phyloP scores from a whole-genome alignment of 2,113 vertebrate genomes.

The Strigops habroptila region DNA sequence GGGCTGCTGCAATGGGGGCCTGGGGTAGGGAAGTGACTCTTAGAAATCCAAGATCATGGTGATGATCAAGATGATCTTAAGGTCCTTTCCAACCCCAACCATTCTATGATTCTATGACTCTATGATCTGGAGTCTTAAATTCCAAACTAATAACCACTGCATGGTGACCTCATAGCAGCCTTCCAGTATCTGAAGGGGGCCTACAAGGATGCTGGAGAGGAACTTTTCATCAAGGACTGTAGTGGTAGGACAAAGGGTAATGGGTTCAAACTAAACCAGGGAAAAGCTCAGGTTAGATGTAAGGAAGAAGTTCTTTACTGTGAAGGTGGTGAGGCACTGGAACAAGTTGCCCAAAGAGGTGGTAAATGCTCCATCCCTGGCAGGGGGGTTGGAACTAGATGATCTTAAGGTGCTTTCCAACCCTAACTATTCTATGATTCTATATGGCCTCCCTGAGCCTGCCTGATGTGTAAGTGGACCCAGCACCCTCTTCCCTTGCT shows the following conservation, averaged over 20 bases:
- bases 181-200: background rate
- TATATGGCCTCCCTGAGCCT: background rate
- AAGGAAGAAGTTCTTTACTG: background rate
- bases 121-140: background rate
- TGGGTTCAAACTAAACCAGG: background rate
- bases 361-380: background rate
- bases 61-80: background rate
- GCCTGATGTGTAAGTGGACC: background rate
- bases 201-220: background rate
- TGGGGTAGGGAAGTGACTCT: background rate
- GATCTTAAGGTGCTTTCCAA: background rate
- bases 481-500: background rate
- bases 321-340: background rate
- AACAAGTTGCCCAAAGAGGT: background rate
- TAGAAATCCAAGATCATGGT: background rate
- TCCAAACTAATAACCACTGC: background rate
- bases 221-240: background rate
- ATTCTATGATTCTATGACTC: background rate
- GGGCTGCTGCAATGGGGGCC: background rate
- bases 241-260: background rate
- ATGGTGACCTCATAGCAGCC: background rate
- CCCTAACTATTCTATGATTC: background rate
- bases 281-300: background rate
- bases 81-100: background rate
- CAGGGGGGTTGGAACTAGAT: background rate